Base-by-base conservation (phyloP, 2,797 vertebrate species). In the Hipposideros larvatus region DNA sequence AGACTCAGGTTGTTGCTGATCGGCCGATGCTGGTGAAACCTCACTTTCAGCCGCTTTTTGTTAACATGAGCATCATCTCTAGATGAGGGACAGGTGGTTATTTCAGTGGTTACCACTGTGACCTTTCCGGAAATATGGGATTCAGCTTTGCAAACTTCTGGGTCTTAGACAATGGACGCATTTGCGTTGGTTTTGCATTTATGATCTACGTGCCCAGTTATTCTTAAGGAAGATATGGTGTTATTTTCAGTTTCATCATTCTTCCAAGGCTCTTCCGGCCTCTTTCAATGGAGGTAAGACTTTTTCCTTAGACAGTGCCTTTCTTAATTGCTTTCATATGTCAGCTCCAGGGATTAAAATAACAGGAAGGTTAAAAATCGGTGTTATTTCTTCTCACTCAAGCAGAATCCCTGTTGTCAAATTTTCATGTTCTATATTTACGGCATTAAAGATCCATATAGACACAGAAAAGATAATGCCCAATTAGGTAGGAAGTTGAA, bases 241-340 rank as follows among this genome's bases (percentile, higher is more conserved):
- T 31, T 77, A 11, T 83, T 87, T 95, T 87, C 55, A 55, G 28
- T 55, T 91, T 77, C 46, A 22, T 75, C 57, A 90, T 83, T 96
- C 82, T 88, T 86, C 82, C 88, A 77, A 77, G 18, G 31, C 68
- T 83, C 46, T 71, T 57, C 78, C 37, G 68, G 75, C n/a, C 48
- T 89, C 65, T 90, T 85, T 94, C 61, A 34, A 53, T 24, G 51
- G 70, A 82, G 71, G 21, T 63, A 53, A 65, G 95, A 7, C 11
- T 66, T 53, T 82, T 31, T 46, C 70, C 34, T 41, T 51, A 10
- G 61, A 85, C 59, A 84, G 26, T 28, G 79, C 43, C 24, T 79
- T 75, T 86, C 90, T 73, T 87, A 94, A 96, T 96, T 89, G 66
- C 61, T 85, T 94, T 91, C 94, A 75, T 34, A 41, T 66, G 68